Evolutionary conservation across 2,113 vertebrate species (phyloP).

Genomic region (Sapajus apella): DNA sequence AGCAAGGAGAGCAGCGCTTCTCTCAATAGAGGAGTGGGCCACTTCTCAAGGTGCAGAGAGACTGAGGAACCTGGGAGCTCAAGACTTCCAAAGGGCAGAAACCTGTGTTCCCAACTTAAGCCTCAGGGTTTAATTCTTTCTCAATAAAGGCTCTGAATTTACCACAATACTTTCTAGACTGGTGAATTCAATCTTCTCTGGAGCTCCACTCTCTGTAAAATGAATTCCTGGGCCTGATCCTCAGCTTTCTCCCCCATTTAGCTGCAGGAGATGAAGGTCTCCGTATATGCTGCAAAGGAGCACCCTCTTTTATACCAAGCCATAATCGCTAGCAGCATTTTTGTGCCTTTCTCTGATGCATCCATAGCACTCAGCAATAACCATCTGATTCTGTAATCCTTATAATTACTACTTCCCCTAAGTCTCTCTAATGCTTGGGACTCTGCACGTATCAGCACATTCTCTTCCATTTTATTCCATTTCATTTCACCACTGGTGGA

Average conservation of each 20-base stretch:
- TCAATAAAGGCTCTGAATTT: not conserved
- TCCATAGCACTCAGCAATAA: not conserved
- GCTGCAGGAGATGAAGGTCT: not conserved
- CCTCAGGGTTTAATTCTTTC: not conserved
- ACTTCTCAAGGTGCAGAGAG: not conserved
- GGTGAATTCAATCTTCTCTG: not conserved
- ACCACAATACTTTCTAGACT: not conserved
- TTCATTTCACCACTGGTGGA: not conserved
- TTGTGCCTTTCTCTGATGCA: not conserved
- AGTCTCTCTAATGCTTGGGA: not conserved
- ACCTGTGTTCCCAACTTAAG: not conserved
- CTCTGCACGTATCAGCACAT: not conserved
- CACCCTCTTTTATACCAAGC: not conserved
- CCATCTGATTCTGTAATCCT: not conserved
- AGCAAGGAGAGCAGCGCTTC: not conserved
- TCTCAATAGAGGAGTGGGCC: not conserved
- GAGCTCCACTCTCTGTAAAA: not conserved
- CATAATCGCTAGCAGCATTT: not conserved
- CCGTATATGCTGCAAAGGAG: not conserved
- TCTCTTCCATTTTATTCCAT: not conserved
- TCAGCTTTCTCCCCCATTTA: not conserved
- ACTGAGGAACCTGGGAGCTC: not conserved
- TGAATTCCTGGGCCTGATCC: not conserved
- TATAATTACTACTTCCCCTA: not conserved
- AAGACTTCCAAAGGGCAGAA: not conserved